phyloP scores from a whole-genome alignment of 2,797 vertebrate species.

The Cyclura pinguis region DNA sequence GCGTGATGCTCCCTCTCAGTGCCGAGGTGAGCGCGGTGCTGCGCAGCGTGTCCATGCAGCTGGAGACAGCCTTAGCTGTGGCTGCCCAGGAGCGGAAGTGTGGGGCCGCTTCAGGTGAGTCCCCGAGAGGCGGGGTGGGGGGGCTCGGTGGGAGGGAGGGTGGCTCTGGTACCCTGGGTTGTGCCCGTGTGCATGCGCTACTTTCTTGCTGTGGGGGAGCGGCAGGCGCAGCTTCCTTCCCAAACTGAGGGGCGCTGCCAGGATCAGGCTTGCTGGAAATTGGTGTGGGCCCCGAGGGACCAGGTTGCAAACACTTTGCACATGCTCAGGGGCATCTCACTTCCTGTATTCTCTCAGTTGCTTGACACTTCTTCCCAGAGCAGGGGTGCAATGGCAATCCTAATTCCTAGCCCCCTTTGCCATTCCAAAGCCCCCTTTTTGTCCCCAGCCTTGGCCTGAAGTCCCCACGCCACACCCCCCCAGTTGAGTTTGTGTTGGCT shows the following conservation, averaged over 20 bases:
- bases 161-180: neutral
- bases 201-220: neutral
- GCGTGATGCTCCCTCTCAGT: neutral
- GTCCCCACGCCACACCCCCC: too few species aligned
- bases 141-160: too few species aligned
- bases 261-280: neutral
- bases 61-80: neutral
- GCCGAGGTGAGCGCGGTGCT: neutral
- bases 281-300: neutral
- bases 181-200: too few species aligned
- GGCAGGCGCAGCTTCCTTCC: neutral
- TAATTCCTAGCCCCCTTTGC: too few species aligned
- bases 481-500: too few species aligned
- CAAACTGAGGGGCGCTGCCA: neutral
- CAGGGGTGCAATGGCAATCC: too few species aligned
- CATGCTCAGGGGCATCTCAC: neutral
- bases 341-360: neutral
- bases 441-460: neutral
- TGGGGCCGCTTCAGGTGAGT: neutral
- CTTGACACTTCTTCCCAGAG: neutral
- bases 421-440: too few species aligned
- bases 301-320: neutral
- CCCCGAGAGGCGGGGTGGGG: neutral
- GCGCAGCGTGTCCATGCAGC: neutral
- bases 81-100: neutral